Evolutionary conservation across 1,140 invertebrate genomes (phyloP).

Genomic region (Drosophila orena): DNA sequence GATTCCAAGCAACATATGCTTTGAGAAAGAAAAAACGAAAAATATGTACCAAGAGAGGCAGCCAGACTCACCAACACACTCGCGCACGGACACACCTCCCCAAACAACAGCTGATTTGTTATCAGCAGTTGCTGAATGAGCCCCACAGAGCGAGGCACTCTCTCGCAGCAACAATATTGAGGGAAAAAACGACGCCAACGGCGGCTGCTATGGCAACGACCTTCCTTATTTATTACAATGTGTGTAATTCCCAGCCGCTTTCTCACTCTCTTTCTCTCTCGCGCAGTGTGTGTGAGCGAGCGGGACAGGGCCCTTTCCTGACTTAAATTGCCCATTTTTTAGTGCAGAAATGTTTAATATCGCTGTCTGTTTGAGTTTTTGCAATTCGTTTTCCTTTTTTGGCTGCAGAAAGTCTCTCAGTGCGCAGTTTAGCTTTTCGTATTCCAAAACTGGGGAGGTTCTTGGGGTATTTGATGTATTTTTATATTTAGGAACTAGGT

Average conservation of each 20-base stretch:
- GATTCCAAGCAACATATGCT: slow-evolving; percentile 65
- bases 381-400: slow-evolving; percentile 21
- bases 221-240: slow-evolving; percentile 84
- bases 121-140: slow-evolving; percentile 70
- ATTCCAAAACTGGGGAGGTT: slow-evolving; percentile 1
- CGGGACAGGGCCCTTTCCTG: slow-evolving; percentile 28
- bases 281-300: slow-evolving; percentile 32
- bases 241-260: slow-evolving; percentile 58
- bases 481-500: slow-evolving; percentile 4
- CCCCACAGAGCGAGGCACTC: slow-evolving; percentile 36
- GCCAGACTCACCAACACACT: slow-evolving; percentile 43
- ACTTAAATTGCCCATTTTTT: slow-evolving; percentile 76
- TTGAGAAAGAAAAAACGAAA: slow-evolving; percentile 23
- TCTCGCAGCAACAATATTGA: slow-evolving; percentile 29
- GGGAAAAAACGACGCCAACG: slow-evolving; percentile 53
- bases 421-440: slow-evolving; percentile 32
- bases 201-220: slow-evolving; percentile 82
- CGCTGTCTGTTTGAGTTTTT: slow-evolving; percentile 52
- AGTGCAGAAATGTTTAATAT: slow-evolving; percentile 80
- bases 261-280: slow-evolving; percentile 24
- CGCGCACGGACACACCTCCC: slow-evolving; percentile 61
- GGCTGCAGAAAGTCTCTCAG: slow-evolving; percentile 37
- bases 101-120: slow-evolving; percentile 72
- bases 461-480: slow-evolving; percentile 1
- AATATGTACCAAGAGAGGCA: slow-evolving; percentile 36